A percentile compares a stretch with the other conserved stretches of the same genome.
phyloP scores from a whole-genome alignment of 2,888 invertebrate species.

The Eledona agricola region DNA sequence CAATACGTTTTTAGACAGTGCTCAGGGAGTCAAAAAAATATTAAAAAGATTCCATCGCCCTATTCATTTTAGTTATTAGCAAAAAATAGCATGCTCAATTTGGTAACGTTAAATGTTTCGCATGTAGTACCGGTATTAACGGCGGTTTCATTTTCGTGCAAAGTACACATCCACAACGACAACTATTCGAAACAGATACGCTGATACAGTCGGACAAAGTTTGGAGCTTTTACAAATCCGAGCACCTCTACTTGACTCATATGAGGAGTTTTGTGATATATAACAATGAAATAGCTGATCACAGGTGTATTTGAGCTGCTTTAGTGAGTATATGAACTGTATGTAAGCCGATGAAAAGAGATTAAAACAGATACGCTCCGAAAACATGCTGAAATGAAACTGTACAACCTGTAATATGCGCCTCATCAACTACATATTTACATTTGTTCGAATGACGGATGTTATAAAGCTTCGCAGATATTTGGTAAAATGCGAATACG shows the following conservation, averaged over 20 bases:
- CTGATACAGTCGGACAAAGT: constrained; percentile 15
- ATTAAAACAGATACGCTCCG: constrained; percentile 29
- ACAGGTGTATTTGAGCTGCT: constrained; percentile 34
- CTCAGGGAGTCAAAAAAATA: too few relatives aligned
- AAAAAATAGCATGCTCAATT: too few relatives aligned
- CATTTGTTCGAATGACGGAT: constrained; percentile 23
- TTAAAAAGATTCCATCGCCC: too few relatives aligned
- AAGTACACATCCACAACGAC: not conserved
- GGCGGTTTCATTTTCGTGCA: too few relatives aligned
- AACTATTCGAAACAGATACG: constrained; percentile 5
- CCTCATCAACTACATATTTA: constrained; percentile 32
- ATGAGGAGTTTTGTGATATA: constrained; percentile 31
- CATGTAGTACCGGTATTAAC: too few relatives aligned
- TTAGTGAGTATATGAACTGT: constrained; percentile 24
- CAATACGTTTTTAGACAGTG: too few relatives aligned
- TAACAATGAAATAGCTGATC: constrained; percentile 43
- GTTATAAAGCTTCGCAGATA: constrained; percentile 23
- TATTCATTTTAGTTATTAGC: too few relatives aligned
- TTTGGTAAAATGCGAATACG: constrained; percentile 12
- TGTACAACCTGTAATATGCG: constrained; percentile 34
- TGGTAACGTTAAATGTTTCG: too few relatives aligned
- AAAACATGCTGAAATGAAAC: constrained; percentile 33
- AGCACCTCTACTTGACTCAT: constrained; percentile 27
- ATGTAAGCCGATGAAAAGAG: constrained; percentile 31
- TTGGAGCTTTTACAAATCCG: constrained; percentile 19